Base-by-base conservation (phyloP, 2,888 invertebrate species). In the Heteropelma amictum region DNA sequence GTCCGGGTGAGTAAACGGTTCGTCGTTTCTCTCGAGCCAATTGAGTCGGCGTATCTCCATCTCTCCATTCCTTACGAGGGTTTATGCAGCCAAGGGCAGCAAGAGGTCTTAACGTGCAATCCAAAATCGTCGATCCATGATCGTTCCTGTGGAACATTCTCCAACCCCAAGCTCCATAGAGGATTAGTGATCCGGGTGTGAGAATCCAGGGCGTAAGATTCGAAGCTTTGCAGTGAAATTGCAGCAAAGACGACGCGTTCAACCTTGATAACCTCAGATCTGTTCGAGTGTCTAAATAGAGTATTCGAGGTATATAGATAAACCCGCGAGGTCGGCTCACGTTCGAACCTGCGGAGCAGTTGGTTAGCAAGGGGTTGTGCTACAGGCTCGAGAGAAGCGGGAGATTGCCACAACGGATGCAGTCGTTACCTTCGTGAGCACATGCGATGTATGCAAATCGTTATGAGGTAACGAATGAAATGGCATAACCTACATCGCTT, bases 81-180 rank as follows among this genome's bases (percentile, higher is more conserved):
- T 58, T 33, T 47, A 51, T 28, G 35, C 10, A 19, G 12, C 54
- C 26, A 47, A 28, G 38, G 58, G 35, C 56, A 12, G 33, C 47
- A 26, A 60, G 65, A 47, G 58, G 38, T 14, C 54, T 67, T 75
- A 71, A 75, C 60, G 69, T 49, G 70, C 74, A 74, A 75, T 75
- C 75, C 71, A 67, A 56, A 75, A 58, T 71, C 61, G 71, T 61
- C 71, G 75, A 75, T 71, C 65, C 65, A 71, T 75, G 51, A 75
- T 75, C 67, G 61, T 45, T 54, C 56, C 42, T 42, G 54, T 28
- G 26, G 56, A 67, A 67, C 67, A 56, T 71, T 71, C 67, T 54
- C 61, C 40, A 53, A 21, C 47, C 35, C n/a, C n/a, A 51, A 58
- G 63, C 51, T 49, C 23, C 23, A 30, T n/a, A n/a, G n/a, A 33